Evolutionary conservation across 2,797 vertebrate species (phyloP).

Genomic region (Pogonophryne albipinna): DNA sequence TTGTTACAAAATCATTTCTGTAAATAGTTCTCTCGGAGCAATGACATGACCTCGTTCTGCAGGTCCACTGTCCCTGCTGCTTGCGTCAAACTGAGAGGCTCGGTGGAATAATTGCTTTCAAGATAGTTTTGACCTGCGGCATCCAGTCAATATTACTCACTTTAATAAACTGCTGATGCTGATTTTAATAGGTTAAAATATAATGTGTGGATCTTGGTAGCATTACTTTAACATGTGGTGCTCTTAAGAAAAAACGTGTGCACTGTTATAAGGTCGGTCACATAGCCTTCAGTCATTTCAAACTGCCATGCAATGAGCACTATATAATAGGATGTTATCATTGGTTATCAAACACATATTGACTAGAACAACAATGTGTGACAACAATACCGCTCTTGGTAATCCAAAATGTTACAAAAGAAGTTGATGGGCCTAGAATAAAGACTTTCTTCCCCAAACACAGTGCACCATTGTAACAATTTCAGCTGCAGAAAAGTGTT

Average conservation of each 20-base stretch:
- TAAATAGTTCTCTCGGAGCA: background rate
- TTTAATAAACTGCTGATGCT: background rate
- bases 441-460: too few relatives aligned
- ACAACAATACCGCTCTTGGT: too few relatives aligned
- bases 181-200: too few relatives aligned
- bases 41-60: background rate
- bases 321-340: background rate
- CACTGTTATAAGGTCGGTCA: background rate
- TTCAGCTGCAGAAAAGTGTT: too few relatives aligned
- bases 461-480: too few relatives aligned
- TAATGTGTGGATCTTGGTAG: background rate
- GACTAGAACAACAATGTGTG: too few relatives aligned
- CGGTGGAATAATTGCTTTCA: background rate
- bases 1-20: background rate
- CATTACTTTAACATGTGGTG: background rate
- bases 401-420: too few relatives aligned
- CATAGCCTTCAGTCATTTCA: background rate
- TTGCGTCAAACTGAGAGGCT: background rate
- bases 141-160: too few relatives aligned
- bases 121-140: background rate
- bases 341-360: too few relatives aligned
- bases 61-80: background rate
- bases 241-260: too few relatives aligned
- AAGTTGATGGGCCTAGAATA: too few relatives aligned
- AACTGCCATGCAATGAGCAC: too few relatives aligned